Evolutionary conservation across 2,888 invertebrate genomes (phyloP).

Genomic region (Euplexia lucipara): DNA sequence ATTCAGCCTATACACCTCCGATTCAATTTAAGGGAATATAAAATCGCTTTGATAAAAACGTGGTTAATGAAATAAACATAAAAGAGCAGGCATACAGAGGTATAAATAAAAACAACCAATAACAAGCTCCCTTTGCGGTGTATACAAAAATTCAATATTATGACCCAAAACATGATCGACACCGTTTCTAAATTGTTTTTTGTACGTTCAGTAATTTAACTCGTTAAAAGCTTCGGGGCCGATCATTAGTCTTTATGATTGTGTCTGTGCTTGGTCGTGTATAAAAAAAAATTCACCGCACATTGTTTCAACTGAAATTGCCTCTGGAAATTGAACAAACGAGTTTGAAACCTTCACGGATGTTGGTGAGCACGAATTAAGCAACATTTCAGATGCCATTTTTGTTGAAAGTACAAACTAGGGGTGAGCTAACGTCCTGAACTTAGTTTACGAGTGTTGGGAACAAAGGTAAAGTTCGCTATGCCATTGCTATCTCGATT

Average conservation of each 20-base stretch:
- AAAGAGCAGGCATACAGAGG: constrained; percentile 11
- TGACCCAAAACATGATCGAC: constrained; percentile 33
- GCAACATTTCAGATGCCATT: constrained; percentile 73
- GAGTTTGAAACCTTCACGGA: constrained; percentile 67
- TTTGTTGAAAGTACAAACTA: constrained; percentile 69
- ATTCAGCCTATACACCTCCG: background rate
- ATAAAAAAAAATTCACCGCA: constrained; percentile 45
- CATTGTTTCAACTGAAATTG: constrained; percentile 54
- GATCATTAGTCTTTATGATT: constrained; percentile 59
- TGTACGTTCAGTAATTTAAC: constrained; percentile 43
- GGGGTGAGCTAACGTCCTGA: constrained; percentile 59
- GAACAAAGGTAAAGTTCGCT: constrained; percentile 66
- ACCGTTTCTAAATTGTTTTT: constrained; percentile 48
- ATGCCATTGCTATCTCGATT: constrained; percentile 59
- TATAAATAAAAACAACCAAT: constrained; percentile 24
- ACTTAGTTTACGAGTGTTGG: constrained; percentile 68
- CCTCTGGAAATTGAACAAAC: constrained; percentile 63
- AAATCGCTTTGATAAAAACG: constrained; percentile 21
- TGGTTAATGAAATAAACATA: constrained; percentile 29
- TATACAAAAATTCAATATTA: constrained; percentile 40
- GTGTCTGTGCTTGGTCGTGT: constrained; percentile 28
- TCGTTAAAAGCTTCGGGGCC: constrained; percentile 45
- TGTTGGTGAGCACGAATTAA: constrained; percentile 70
- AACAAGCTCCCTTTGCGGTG: constrained; percentile 19
- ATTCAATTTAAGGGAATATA: constrained; percentile 28